Conservation (phyloP, 2,797 vertebrate species). For the Poeciliopsis gracilis region DNA sequence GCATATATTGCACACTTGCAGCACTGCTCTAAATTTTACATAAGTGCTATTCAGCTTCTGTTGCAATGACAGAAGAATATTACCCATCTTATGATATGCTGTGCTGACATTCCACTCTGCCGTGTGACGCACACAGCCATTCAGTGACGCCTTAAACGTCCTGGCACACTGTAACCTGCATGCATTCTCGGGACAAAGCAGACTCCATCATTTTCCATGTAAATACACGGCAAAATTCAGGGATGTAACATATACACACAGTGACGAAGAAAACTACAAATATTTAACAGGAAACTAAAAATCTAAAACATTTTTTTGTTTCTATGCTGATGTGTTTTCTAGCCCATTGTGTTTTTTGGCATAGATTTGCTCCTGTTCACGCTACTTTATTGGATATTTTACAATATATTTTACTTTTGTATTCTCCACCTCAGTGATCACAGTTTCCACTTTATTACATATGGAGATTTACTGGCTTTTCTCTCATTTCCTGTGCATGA, state of each 20-base stretch:
- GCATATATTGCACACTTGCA: not conserved
- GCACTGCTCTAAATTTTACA: not conserved
- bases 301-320: not conserved
- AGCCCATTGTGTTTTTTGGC: not conserved
- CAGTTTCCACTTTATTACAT: not conserved
- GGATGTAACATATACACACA: not conserved
- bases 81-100: not conserved
- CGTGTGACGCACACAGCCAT: not conserved
- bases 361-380: not conserved
- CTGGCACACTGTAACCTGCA: not conserved
- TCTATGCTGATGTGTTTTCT: not conserved
- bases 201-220: not conserved
- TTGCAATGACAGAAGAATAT: not conserved
- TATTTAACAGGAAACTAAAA: not conserved
- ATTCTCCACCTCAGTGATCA: not conserved
- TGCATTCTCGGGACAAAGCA: not conserved
- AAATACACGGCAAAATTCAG: not conserved
- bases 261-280: not conserved
- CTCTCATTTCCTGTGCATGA: conserved; percentile 1
- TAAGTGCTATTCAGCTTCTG: not conserved
- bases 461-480: conserved; percentile 9
- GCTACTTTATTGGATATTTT: not conserved
- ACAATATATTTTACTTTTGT: not conserved
- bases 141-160: not conserved
- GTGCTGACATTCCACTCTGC: not conserved